Evolutionary conservation across 2,113 vertebrate species (phyloP).

Genomic region (Corvus cornix): DNA sequence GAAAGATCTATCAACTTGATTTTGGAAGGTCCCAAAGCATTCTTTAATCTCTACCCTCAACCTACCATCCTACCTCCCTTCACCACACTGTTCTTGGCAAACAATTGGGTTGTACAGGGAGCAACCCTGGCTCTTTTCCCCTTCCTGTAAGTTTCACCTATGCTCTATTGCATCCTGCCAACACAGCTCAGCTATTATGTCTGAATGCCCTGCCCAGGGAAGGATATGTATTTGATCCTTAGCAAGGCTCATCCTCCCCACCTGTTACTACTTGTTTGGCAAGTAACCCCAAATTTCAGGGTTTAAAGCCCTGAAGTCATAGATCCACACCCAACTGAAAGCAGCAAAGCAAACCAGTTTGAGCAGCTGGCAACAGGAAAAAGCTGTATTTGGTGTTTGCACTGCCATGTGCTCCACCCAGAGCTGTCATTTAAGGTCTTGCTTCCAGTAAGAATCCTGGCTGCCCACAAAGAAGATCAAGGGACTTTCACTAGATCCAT

Average conservation of each 20-base stretch:
- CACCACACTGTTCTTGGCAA: not conserved
- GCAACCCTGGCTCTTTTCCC: not conserved
- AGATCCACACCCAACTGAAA: not conserved
- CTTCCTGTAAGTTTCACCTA: not conserved
- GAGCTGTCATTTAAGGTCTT: not conserved
- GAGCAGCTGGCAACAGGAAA: not conserved
- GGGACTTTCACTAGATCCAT: not conserved
- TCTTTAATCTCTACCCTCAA: not conserved
- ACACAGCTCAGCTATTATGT: not conserved
- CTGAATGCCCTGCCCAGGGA: not conserved
- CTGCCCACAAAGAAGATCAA: not conserved
- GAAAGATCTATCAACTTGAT: not conserved
- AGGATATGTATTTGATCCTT: not conserved
- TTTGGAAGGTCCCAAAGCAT: not conserved
- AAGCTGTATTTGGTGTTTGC: not conserved
- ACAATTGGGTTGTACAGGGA: not conserved
- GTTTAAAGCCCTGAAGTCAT: not conserved
- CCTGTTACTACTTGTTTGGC: not conserved
- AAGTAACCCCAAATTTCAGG: not conserved
- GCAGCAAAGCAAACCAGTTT: not conserved
- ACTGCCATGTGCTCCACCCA: not conserved
- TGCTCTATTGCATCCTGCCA: not conserved
- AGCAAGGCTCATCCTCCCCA: not conserved
- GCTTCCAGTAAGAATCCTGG: not conserved
- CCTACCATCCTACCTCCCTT: not conserved